Conservation (phyloP, 2,888 invertebrate species). For the Acrobasis consociella region DNA sequence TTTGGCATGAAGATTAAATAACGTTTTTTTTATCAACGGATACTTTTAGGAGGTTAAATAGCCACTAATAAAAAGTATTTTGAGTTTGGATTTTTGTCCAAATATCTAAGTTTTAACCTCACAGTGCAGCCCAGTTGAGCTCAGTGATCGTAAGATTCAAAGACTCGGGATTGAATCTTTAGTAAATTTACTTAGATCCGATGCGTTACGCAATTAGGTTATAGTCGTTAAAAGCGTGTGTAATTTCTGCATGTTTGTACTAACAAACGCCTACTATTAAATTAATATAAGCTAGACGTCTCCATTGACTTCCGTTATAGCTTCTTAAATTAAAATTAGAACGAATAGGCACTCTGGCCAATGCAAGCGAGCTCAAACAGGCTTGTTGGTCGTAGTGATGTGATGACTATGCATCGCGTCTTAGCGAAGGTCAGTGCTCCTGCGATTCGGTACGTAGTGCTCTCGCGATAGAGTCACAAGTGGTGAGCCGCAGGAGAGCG, state of each 20-base stretch:
- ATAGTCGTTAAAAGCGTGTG: not conserved
- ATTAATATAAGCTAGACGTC: not conserved
- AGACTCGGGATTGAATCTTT: no score
- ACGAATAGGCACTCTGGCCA: conserved; percentile 55
- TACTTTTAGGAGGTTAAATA: no score
- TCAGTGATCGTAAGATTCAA: no score
- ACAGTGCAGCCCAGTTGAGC: no score
- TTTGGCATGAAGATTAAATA: no score
- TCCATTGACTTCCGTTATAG: not conserved
- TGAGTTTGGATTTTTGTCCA: no score
- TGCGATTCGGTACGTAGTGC: conserved; percentile 75
- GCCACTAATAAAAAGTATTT: no score
- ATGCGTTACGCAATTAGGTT: no score
- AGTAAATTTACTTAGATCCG: no score
- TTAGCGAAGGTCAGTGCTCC: conserved; percentile 74
- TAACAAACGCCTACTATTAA: conserved; percentile 15
- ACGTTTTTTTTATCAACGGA: no score
- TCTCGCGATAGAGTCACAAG: conserved; percentile 71
- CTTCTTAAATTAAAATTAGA: conserved; percentile 36
- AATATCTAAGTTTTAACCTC: no score
- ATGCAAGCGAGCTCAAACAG: conserved; percentile 56
- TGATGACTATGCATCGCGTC: conserved; percentile 46
- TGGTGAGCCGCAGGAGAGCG: conserved; percentile 71
- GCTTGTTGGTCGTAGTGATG: conserved; percentile 40
- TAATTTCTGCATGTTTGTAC: conserved; percentile 28